Evolutionary conservation across 1,140 invertebrate genomes (phyloP).

Genomic region (Ylistrum balloti): DNA sequence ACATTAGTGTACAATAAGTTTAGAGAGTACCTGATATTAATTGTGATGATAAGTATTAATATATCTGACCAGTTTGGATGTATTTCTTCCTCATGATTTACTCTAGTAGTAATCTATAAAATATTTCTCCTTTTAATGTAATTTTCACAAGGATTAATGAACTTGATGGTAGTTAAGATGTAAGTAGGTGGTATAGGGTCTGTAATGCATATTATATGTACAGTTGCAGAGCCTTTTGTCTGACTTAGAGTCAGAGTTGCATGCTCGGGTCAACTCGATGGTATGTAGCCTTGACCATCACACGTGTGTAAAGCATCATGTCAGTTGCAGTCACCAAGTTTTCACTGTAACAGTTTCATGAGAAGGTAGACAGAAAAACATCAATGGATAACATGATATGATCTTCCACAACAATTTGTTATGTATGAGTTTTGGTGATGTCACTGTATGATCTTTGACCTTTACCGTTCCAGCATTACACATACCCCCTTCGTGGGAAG

Average conservation of each 20-base stretch:
- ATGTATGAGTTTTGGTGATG: not conserved
- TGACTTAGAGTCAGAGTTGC: slow-evolving; percentile 32
- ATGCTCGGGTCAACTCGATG: slow-evolving; percentile 31
- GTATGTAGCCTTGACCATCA: slow-evolving; percentile 24
- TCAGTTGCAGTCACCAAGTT: not conserved
- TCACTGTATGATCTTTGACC: slow-evolving; percentile 1
- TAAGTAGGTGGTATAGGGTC: too few relatives aligned
- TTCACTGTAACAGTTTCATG: not conserved
- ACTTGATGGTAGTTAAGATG: too few relatives aligned
- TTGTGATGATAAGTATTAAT: too few relatives aligned
- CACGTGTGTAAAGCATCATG: not conserved
- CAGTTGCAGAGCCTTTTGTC: not conserved
- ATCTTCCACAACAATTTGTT: not conserved
- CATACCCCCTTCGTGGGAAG: slow-evolving; percentile 67
- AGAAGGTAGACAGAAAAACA: not conserved
- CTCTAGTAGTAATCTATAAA: too few relatives aligned
- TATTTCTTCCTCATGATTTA: too few relatives aligned
- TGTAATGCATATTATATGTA: not conserved
- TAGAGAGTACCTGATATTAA: too few relatives aligned
- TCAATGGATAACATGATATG: not conserved
- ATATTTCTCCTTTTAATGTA: too few relatives aligned
- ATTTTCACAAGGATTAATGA: too few relatives aligned
- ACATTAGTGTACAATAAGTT: too few relatives aligned
- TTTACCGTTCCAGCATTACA: slow-evolving; percentile 67
- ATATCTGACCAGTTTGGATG: too few relatives aligned